Percentiles rank a stretch among this genome's conserved stretches.
phyloP scores from a whole-genome alignment of 2,113 vertebrate species.

The Poecile atricapillus region DNA sequence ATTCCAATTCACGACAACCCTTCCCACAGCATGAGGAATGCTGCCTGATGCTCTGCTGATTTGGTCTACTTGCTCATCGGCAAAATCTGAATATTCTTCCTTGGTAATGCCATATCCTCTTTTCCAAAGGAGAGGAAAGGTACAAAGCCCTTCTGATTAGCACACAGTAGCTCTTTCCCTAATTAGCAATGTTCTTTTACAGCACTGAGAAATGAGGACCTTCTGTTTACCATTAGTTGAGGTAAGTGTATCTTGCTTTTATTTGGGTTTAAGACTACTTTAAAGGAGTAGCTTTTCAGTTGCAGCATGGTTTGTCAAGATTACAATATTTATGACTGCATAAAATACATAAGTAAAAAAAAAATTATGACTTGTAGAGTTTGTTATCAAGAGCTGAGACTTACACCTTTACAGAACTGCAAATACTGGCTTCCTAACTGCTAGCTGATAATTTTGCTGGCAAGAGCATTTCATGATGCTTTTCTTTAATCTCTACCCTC shows the following conservation, averaged over 20 bases:
- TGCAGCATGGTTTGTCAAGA: slow-evolving; percentile 66
- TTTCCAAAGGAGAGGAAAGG: background rate
- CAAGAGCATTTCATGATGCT: slow-evolving; percentile 1
- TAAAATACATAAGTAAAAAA: slow-evolving; percentile 61
- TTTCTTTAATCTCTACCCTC: background rate
- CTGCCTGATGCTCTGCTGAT: background rate
- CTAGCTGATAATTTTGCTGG: slow-evolving; percentile 43
- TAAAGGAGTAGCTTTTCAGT: slow-evolving; percentile 61
- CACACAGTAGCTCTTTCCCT: background rate
- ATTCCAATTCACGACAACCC: background rate
- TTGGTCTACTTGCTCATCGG: background rate
- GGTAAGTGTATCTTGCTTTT: slow-evolving; percentile 65
- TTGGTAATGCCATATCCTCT: background rate
- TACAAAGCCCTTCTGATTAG: background rate
- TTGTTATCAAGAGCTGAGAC: slow-evolving; percentile 54
- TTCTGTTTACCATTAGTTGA: slow-evolving; percentile 56
- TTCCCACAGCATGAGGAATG: background rate
- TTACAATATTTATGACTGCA: slow-evolving; percentile 63
- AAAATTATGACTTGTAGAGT: slow-evolving; percentile 31
- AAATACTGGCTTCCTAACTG: slow-evolving; percentile 45
- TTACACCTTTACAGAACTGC: slow-evolving; percentile 53
- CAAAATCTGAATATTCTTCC: background rate
- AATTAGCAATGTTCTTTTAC: slow-evolving; percentile 11
- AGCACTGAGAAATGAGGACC: slow-evolving; percentile 58
- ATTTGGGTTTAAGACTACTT: slow-evolving; percentile 67